Base-by-base conservation (phyloP, 2,113 vertebrate species). In the Opisthocomus hoazin region DNA sequence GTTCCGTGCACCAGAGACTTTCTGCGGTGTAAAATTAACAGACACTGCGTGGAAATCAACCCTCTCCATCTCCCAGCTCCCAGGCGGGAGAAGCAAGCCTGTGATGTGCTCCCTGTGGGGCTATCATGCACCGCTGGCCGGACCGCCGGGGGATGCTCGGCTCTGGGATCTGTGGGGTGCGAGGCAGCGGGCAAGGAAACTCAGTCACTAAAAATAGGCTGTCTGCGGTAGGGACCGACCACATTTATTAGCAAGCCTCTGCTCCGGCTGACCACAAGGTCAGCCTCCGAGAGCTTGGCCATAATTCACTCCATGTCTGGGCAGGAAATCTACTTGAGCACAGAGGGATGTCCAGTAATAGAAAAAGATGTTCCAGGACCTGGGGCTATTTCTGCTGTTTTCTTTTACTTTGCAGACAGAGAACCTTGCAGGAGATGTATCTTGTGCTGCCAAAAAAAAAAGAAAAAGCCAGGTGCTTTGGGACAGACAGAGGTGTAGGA, bases 291-390 rank as follows among this genome's bases (percentile, higher is more conserved):
- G 86, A 90, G 90, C 71, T 41, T 76, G 71, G 78, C 80, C 8
- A 26, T 94, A 94, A 96, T 89, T 96, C 95, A 96, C 75, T 87
- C 77, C 60, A 41, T 29, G 89, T 94, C 96, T 94, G 84, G 93
- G 79, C 94, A 95, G 94, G 94, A 94, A 95, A 91, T 94, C 89
- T 94, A 60, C 94, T 94, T 50, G 69, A 93, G 92, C 94, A 93
- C 84, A 79, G 90, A 96, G 82, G 54, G 92, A 89, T 56, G 86
- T 96, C 95, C 96, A 96, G 95, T 94, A 96, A 97, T 68, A 96
- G 71, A 91, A 81, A 91, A 79, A 94, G 80, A 65, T 90, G 45
- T 92, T 95, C 86, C 92, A 93, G 89, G 63, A 94, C 81, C 73
- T 60, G 56, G 57, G 91, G 93, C 68, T 96, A 88, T 86, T 96